A percentile compares a stretch with the other conserved stretches of the same genome.
These are phyloP conservation scores for Platorchestia sp. DNA, from an alignment of 1,140 invertebrate genomes.

Conservation along the genomic window DNA sequence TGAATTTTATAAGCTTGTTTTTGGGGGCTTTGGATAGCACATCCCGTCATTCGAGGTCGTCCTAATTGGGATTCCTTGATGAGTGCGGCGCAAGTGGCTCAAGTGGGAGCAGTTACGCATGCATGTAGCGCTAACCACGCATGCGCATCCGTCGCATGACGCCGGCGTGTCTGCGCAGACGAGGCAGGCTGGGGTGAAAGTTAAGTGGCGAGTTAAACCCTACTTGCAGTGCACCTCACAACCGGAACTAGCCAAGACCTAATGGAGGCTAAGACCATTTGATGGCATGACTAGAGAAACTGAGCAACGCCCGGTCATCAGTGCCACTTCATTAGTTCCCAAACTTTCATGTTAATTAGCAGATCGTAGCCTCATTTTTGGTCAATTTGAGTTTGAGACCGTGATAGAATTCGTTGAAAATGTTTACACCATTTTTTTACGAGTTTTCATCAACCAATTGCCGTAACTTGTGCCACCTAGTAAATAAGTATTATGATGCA, in stretches of 20 bases:
- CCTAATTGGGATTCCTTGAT: neutral
- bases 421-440: neutral
- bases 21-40: neutral
- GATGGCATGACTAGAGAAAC: slow-evolving; percentile 41
- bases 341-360: slow-evolving; percentile 2
- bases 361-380: neutral
- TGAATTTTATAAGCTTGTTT: neutral
- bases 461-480: too few species aligned
- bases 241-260: slow-evolving; percentile 35
- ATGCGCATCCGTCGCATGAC: neutral
- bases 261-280: neutral
- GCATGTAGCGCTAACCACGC: neutral
- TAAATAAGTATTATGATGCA: neutral
- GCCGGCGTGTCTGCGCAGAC: neutral
- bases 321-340: neutral
- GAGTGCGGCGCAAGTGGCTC: neutral
- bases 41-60: neutral
- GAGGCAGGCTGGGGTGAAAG: neutral
- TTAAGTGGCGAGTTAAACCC: neutral
- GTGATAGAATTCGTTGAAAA: neutral
- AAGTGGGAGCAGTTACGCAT: neutral
- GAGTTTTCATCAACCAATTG: neutral
- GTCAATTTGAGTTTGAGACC: neutral
- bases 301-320: neutral
- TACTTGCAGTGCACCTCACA: neutral